Evolutionary conservation across 2,888 invertebrate genomes (phyloP).

Genomic region (Pyrochroa serraticornis): DNA sequence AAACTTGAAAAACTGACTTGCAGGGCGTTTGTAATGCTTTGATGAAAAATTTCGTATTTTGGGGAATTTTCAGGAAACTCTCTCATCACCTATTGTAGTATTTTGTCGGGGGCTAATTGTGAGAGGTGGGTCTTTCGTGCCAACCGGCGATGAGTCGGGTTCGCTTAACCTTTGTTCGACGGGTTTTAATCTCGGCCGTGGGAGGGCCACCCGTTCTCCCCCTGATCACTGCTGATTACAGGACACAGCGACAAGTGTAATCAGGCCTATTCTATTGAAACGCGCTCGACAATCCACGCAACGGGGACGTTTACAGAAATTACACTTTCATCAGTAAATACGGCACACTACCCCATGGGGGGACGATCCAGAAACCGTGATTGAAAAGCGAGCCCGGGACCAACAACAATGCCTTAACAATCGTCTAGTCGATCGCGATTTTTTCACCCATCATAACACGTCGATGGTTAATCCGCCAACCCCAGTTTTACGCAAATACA

Average conservation of each 20-base stretch:
- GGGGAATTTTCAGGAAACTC: too few species aligned
- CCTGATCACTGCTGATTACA: conserved; percentile 44
- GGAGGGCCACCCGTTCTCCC: conserved; percentile 37
- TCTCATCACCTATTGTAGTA: too few species aligned
- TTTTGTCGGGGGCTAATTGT: too few species aligned
- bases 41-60: too few species aligned
- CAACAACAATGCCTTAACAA: conserved; percentile 2
- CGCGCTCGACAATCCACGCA: conserved; percentile 45
- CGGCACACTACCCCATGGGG: conserved; percentile 6
- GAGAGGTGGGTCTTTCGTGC: too few species aligned
- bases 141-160: conserved; percentile 34
- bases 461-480: too few species aligned
- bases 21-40: too few species aligned
- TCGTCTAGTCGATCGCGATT: too few species aligned
- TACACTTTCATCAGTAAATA: conserved; percentile 46
- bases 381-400: conserved; percentile 16
- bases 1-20: too few species aligned
- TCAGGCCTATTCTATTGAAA: conserved; percentile 50
- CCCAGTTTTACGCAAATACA: too few species aligned
- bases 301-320: conserved; percentile 44
- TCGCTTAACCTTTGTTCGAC: conserved; percentile 54
- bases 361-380: conserved; percentile 10
- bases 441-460: too few species aligned
- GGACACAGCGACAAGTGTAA: conserved; percentile 51
- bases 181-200: conserved; percentile 53